These are phyloP conservation scores for Drosophila nigromelanica DNA, from an alignment of 1,140 invertebrate species.

Conservation along the genomic window DNA sequence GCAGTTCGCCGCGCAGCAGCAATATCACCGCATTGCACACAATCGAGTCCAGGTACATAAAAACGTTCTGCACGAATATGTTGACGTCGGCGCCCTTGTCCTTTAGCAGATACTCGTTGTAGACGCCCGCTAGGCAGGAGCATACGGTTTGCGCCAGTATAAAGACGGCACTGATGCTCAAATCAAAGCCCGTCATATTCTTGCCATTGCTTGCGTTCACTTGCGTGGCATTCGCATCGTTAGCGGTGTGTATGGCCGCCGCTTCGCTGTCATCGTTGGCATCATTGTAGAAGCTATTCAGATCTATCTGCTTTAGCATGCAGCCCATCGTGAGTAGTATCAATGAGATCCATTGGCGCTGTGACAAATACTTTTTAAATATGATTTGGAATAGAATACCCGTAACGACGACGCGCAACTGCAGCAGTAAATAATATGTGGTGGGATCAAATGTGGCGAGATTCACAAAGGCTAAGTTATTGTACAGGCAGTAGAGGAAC, in stretches of 20 bases:
- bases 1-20: constrained; percentile 87
- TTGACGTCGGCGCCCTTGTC: constrained; percentile 91
- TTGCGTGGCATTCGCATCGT: not conserved
- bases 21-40: constrained; percentile 92
- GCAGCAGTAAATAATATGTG: constrained; percentile 96
- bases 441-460: constrained; percentile 96
- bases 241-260: constrained; percentile 42
- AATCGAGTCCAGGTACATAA: constrained; percentile 98
- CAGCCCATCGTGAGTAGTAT: constrained; percentile 94
- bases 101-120: constrained; percentile 98
- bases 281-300: constrained; percentile 84
- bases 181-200: constrained; percentile 84
- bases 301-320: constrained; percentile 94
- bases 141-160: constrained; percentile 94
- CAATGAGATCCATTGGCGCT: constrained; percentile 95
- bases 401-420: constrained; percentile 96
- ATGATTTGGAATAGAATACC: constrained; percentile 95
- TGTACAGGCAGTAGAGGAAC: constrained; percentile 96
- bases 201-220: constrained; percentile 59
- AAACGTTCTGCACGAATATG: constrained; percentile 97
- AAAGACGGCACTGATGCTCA: constrained; percentile 89
- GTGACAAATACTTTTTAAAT: constrained; percentile 93
- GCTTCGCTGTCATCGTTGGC: constrained; percentile 68
- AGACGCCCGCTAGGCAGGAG: constrained; percentile 97
- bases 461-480: constrained; percentile 97